Base-by-base conservation (phyloP, 1,140 invertebrate species). In the Pachypeltis micranthus region DNA sequence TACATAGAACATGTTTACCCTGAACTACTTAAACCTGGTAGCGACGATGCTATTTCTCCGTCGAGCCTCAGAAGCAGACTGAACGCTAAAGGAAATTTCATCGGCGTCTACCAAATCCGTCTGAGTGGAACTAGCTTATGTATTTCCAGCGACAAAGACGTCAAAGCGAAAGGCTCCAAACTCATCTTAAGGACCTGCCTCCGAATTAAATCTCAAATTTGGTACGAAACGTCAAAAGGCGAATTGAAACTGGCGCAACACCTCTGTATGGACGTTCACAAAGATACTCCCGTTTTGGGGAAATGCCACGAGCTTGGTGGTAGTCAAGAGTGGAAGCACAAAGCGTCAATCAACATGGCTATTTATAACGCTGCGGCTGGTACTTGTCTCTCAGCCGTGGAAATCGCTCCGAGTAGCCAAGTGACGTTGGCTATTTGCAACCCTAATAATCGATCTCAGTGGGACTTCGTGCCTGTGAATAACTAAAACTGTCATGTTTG, bases 301-400 rank as follows among this genome's bases (percentile, higher is more conserved):
- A 96, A 96, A 75, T 97, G 94, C 71, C 91, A 95, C 72, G 91
- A 94, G 73, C 87, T 91, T 79, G 85, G 89, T 19, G 90, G 88
- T 0, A 81, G 85, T 67, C 93, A 96, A 74, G 88, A 91, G 67
- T 97, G 93, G 93, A 84, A 83, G 61, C 83, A 88, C 68, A 85
- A 84, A 67, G 79, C 79, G 61, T 74, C 78, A 61, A 87, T 87
- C 74, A 76, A 80, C 34, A 84, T 83, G 68, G 85, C 88, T 16
- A 80, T 95, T 59, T 94, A 93, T 72, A 94, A 92, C 70, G 80
- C 87, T 68, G 91, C 90, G 19, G 83, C 86, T 29, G 92, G 91
- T 1, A 86, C 87, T 44, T 94, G 91, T 71, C 72, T 94, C 16
- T 83, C 83, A 21, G 85, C 79, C 0, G 69, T 78, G 2, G 73